Evolutionary conservation across 1,140 invertebrate genomes (phyloP).

Genomic region (Drosophila setifemur): DNA sequence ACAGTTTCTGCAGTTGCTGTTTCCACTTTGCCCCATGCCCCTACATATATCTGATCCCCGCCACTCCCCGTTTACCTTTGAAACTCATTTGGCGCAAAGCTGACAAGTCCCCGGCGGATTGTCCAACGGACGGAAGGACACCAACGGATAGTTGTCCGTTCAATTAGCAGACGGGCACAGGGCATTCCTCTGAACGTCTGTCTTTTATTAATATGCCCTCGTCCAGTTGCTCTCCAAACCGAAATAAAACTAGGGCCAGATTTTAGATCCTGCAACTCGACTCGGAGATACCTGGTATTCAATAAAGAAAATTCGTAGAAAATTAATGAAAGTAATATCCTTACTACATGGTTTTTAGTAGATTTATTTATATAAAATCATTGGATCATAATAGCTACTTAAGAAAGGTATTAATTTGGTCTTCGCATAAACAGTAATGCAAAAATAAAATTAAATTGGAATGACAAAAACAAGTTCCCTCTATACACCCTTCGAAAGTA

Average conservation of each 20-base stretch:
- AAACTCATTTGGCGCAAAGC: constrained; percentile 53
- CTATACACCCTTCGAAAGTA: background rate
- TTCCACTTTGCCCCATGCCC: background rate
- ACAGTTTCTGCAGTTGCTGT: constrained; percentile 33
- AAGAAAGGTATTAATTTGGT: too few species aligned
- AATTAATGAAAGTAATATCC: too few species aligned
- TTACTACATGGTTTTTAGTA: background rate
- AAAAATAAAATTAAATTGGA: too few species aligned
- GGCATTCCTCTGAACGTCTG: constrained; percentile 21
- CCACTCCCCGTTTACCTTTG: constrained; percentile 31
- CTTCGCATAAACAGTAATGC: too few species aligned
- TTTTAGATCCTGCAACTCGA: background rate
- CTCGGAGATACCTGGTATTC: background rate
- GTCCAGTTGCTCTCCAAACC: background rate
- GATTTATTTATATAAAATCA: background rate
- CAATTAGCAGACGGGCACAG: constrained; percentile 61
- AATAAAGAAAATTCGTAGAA: too few species aligned
- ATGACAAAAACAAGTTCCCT: too few species aligned
- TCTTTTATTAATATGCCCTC: constrained; percentile 54
- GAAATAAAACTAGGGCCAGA: constrained; percentile 4
- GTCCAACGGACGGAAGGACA: background rate
- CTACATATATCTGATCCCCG: too few species aligned
- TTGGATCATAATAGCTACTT: too few species aligned
- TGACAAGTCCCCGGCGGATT: constrained; percentile 32
- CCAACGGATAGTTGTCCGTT: constrained; percentile 35